phyloP scores from a whole-genome alignment of 2,888 invertebrate genomes.

The Gortyna flavago region DNA sequence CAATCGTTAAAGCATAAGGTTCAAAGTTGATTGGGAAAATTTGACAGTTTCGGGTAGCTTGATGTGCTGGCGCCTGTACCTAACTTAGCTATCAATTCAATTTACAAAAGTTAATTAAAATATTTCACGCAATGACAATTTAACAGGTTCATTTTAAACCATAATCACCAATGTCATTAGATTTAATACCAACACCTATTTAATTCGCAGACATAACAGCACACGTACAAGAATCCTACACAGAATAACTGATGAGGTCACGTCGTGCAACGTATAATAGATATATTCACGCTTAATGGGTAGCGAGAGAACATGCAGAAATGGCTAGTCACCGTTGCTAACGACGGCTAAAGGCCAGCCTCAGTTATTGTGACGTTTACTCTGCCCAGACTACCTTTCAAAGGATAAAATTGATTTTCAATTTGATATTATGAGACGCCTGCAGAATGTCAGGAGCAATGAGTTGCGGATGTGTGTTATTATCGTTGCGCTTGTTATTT shows the following conservation, averaged over 20 bases:
- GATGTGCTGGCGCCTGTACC: no score
- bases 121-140: no score
- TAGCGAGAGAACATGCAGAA: conserved; percentile 75
- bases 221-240: conserved; percentile 1
- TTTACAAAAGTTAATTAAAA: neutral
- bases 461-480: conserved; percentile 60
- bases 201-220: conserved; percentile 8
- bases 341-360: conserved; percentile 77
- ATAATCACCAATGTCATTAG: neutral
- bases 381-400: conserved; percentile 58
- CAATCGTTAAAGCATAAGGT: no score
- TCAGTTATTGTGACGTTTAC: conserved; percentile 62
- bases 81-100: neutral
- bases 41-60: no score
- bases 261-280: conserved; percentile 51
- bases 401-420: conserved; percentile 74
- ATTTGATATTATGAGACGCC: conserved; percentile 67
- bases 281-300: conserved; percentile 54
- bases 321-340: conserved; percentile 83
- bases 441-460: conserved; percentile 68
- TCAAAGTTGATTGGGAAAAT: no score
- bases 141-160: neutral
- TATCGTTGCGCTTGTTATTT: conserved; percentile 59
- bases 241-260: conserved; percentile 70
- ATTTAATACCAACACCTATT: conserved; percentile 11